Base-by-base conservation (phyloP, 2,888 invertebrate species). In the Aphelenchoides bicaudatus region DNA sequence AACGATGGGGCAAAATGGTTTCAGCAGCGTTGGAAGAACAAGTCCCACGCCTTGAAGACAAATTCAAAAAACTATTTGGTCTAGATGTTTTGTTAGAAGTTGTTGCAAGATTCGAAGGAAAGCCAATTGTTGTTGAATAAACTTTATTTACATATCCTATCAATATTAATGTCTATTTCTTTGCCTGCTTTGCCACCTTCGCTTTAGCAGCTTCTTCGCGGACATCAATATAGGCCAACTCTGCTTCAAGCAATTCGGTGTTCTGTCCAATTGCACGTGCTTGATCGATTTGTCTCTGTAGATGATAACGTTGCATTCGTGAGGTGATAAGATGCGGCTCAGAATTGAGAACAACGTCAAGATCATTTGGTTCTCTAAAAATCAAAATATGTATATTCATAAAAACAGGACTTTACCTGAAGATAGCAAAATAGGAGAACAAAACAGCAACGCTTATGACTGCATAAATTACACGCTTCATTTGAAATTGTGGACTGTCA, bases 161-260 rank as follows among this genome's bases (percentile, higher is more conserved):
- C n/a, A n/a, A n/a, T n/a, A n/a, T n/a, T n/a, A n/a, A n/a, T 16
- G 6, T 37, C 19, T 16, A 34, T 53, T 51, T 38, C 8, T 23
- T 16, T 31, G 19, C 59, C 19, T 59, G 25, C 59, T 72, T 64
- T 49, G 68, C 65, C 58, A 72, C 73, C 43, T 73, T 68, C 30
- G 70, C 55, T 55, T 67, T 56, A 38, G 72, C 49, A 13, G 74
- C 74, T 27, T 67, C 73, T 59, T 73, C 73, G 50, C 73, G 73
- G 38, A 74, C 74, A 53, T 73, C 74, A 10, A 74, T 71, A 50
- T 74, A 74, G 19, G 68, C 72, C 34, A 74, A 54, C 46, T 74
- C 64, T 2, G 74, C 74, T 56, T 70, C 50, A 10, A 74, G 59
- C 31, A 74, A 60, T 3, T 62, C 54, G 10, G 73, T 74, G 56